Percentiles rank a stretch among this genome's conserved stretches.
These are phyloP conservation scores for Larimichthys polyactis DNA, from an alignment of 2,113 vertebrate species.

Conservation along the genomic window DNA sequence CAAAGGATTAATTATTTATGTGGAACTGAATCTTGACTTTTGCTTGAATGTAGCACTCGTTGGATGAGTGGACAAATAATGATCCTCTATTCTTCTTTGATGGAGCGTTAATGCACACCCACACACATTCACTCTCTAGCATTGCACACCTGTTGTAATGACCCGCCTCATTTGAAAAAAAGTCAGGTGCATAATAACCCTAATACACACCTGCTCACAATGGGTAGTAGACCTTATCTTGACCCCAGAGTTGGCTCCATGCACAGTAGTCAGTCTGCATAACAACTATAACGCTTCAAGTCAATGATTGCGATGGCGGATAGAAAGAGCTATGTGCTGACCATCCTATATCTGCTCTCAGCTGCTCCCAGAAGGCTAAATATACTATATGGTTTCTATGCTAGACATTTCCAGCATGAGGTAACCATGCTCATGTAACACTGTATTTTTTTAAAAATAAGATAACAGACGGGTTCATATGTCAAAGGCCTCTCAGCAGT, in stretches of 20 bases:
- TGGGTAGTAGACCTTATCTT: slow-evolving; percentile 34
- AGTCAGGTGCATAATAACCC: slow-evolving; percentile 26
- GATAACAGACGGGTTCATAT: slow-evolving; percentile 58
- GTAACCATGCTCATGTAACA: slow-evolving; percentile 63
- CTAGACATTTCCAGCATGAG: slow-evolving; percentile 28
- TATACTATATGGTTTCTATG: slow-evolving; percentile 54
- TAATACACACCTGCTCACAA: slow-evolving; percentile 20
- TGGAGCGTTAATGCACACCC: neutral
- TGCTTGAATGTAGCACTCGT: neutral
- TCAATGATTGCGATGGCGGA: neutral
- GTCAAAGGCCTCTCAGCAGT: slow-evolving; percentile 33
- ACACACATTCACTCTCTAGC: neutral
- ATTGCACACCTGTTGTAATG: slow-evolving; percentile 48
- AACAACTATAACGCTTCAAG: too few relatives aligned
- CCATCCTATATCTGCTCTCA: slow-evolving; percentile 49
- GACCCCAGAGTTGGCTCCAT: slow-evolving; percentile 10
- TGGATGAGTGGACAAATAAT: neutral
- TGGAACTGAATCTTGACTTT: neutral
- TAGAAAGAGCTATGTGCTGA: slow-evolving; percentile 44
- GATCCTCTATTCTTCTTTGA: neutral
- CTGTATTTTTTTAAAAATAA: slow-evolving; percentile 69
- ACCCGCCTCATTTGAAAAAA: slow-evolving; percentile 12
- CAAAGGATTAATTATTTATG: neutral
- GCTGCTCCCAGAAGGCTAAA: slow-evolving; percentile 75
- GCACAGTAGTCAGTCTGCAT: slow-evolving; percentile 3